Base-by-base conservation (phyloP, 2,113 vertebrate genomes). In the Bucco capensis region DNA sequence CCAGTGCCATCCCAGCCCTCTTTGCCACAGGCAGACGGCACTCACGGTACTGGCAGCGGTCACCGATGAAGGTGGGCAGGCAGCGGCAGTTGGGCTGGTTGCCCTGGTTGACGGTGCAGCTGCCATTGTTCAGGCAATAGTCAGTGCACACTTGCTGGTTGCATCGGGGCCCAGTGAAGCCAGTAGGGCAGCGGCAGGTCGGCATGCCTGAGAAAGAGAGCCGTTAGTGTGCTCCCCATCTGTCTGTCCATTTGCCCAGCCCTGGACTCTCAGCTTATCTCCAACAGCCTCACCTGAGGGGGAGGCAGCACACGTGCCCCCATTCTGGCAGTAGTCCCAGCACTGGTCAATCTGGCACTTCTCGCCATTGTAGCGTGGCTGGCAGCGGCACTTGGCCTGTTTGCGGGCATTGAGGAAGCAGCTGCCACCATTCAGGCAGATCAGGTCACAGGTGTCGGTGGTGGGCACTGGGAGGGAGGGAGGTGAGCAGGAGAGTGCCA, bases 1-100 rank as follows among this genome's bases (percentile, higher is more conserved):
- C 1, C 2, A 28, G 46, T 7, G 6, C 19, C 6, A 37, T 6
- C 5, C 47, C 53, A 58, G 2, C 22, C 81, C n/a, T 27, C 22
- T 71, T 38, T 1, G 8, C 40, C 7, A 1, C 0, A n/a, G 49
- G 15, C 14, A 3, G 53, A 51, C 4, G 17, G 61, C 89, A 98
- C 99, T 98, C 96, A 99, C 99, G 98, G 98, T 98, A 99, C 96
- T 99, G 98, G 98, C 99, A 99, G 95, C 98, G 98, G 97, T 99
- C 99, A 8, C 99, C 99, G 57, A 97, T 97, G 97, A 97, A 99
- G 78, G 97, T 96, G 2, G 95, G 67, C 0, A 72, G 94, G 95
- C 99, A 99, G 88, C 97, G 98, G 92, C 99, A 99, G 94, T 95
- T 98, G 61, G 99, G 98, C 95, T 99, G 99, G 97, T 99, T 99